Evolutionary conservation across 2,797 vertebrate species (phyloP).

Genomic region (Silurus aristotelis): DNA sequence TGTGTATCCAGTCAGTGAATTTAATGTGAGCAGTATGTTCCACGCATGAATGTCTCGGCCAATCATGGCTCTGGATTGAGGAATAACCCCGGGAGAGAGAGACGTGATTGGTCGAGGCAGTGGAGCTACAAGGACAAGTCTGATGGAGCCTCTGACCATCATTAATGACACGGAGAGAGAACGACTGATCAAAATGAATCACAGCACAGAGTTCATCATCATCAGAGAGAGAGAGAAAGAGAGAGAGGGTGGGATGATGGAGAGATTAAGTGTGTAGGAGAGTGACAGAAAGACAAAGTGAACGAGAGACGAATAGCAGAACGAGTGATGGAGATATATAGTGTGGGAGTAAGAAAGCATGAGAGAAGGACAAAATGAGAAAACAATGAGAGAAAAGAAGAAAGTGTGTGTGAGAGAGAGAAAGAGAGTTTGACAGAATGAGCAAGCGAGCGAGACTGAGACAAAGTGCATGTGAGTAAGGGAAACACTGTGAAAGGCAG

Average conservation of each 20-base stretch:
- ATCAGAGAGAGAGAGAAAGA: constrained; percentile 59
- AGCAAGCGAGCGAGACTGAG: not conserved
- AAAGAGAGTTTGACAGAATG: not conserved
- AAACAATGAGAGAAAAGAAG: not conserved
- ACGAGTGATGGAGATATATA: not conserved
- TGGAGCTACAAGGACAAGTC: constrained; percentile 72
- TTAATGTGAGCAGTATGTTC: constrained; percentile 1
- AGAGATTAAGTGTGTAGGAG: not conserved
- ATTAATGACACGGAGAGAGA: constrained; percentile 75
- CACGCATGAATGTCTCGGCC: constrained; percentile 51
- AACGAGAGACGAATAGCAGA: not conserved
- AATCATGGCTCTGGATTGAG: constrained; percentile 55
- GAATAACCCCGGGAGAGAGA: constrained; percentile 72
- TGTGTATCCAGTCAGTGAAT: constrained; percentile 22
- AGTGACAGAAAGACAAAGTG: not conserved
- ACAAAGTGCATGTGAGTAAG: not conserved
- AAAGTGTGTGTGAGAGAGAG: not conserved
- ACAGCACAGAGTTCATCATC: constrained; percentile 55
- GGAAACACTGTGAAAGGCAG: not conserved
- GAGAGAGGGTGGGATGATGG: not conserved
- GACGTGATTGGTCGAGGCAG: constrained; percentile 60
- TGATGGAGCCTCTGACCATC: constrained; percentile 74
- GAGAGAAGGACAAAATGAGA: not conserved
- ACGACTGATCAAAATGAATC: constrained; percentile 74
- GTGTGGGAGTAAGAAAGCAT: not conserved